Evolutionary conservation across 2,888 invertebrate species (phyloP).

Genomic region (Agrotis clavis): DNA sequence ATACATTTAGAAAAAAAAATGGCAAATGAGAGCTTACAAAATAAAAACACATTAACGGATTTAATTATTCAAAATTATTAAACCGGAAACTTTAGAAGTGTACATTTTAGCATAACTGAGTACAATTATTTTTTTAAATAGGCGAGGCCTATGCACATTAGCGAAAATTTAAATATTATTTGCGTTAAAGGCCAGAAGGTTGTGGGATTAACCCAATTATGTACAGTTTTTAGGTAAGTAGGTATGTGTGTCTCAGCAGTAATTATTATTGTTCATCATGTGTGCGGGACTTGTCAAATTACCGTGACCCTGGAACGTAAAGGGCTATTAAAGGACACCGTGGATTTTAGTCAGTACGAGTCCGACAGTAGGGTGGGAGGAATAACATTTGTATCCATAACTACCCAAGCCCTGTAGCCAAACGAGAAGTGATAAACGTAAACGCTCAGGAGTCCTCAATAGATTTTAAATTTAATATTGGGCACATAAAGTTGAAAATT

Average conservation of each 20-base stretch:
- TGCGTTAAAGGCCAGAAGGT: too few relatives aligned
- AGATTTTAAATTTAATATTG: too few relatives aligned
- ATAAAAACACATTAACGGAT: neutral
- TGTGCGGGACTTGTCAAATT: too few relatives aligned
- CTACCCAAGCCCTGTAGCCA: too few relatives aligned
- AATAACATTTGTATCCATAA: too few relatives aligned
- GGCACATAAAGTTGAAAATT: too few relatives aligned
- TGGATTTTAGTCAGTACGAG: too few relatives aligned
- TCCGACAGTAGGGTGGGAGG: too few relatives aligned
- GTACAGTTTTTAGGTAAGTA: neutral
- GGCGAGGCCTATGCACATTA: neutral
- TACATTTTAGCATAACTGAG: conserved; percentile 5
- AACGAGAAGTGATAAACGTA: too few relatives aligned
- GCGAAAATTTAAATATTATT: neutral
- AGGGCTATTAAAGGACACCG: too few relatives aligned
- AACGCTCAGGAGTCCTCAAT: too few relatives aligned
- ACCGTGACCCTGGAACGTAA: too few relatives aligned
- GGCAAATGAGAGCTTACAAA: neutral
- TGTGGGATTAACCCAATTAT: neutral
- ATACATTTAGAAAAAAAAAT: neutral
- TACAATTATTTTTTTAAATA: neutral
- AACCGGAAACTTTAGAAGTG: neutral
- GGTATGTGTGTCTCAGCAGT: neutral
- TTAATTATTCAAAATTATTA: conserved; percentile 4
- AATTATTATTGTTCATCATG: neutral